These are phyloP conservation scores for Rhinophrynus dorsalis DNA, from an alignment of 2,797 vertebrate genomes.

Conservation along the genomic window DNA sequence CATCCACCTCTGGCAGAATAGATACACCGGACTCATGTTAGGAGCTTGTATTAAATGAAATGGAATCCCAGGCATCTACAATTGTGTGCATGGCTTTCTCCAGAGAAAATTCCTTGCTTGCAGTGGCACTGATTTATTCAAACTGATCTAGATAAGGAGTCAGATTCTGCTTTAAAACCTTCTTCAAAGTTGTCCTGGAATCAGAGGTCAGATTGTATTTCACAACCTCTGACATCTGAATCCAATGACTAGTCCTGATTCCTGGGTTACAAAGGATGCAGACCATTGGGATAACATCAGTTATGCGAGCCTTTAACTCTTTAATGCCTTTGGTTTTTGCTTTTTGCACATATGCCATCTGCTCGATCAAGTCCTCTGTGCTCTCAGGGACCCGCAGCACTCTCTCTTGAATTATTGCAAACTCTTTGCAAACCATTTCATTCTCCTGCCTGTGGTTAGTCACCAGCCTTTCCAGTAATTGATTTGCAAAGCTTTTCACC, in stretches of 20 bases:
- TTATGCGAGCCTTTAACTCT: slow-evolving; percentile 71
- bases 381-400: slow-evolving; percentile 78
- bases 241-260: slow-evolving; percentile 86
- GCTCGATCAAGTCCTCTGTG: slow-evolving; percentile 82
- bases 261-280: slow-evolving; percentile 88
- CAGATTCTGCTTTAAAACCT: slow-evolving; percentile 87
- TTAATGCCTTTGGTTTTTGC: slow-evolving; percentile 69
- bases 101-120: slow-evolving; percentile 93
- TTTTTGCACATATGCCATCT: slow-evolving; percentile 68
- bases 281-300: slow-evolving; percentile 84
- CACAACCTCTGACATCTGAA: slow-evolving; percentile 84
- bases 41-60: slow-evolving; percentile 76
- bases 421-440: slow-evolving; percentile 84
- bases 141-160: slow-evolving; percentile 78
- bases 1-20: slow-evolving; percentile 86
- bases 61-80: slow-evolving; percentile 77
- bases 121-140: slow-evolving; percentile 80
- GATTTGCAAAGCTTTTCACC: slow-evolving; percentile 71
- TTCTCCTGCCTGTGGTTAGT: slow-evolving; percentile 74
- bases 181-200: slow-evolving; percentile 84
- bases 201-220: slow-evolving; percentile 86
- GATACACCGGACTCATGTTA: slow-evolving; percentile 87
- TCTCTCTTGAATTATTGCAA: slow-evolving; percentile 80
- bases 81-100: slow-evolving; percentile 89
- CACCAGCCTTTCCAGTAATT: slow-evolving; percentile 75